phyloP scores from a whole-genome alignment of 2,113 vertebrate species.

The Platanista minor region DNA sequence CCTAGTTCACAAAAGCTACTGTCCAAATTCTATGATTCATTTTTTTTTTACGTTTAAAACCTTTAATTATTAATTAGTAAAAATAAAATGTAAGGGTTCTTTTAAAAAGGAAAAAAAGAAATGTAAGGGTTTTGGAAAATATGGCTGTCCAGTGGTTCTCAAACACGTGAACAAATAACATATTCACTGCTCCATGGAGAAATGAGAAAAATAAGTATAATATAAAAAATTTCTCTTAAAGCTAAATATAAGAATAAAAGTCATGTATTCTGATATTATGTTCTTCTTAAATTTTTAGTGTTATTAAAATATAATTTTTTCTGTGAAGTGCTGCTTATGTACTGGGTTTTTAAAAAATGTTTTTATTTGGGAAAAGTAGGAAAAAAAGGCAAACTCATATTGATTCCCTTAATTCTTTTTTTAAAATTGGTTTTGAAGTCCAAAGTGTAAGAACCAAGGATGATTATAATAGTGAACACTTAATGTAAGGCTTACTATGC shows the following conservation, averaged over 20 bases:
- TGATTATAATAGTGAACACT: background rate
- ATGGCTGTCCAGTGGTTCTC: background rate
- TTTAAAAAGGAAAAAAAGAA: background rate
- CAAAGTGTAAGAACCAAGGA: background rate
- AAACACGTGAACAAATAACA: background rate
- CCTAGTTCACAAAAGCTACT: background rate
- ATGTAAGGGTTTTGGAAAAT: background rate
- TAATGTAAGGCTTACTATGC: background rate
- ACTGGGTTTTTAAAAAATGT: background rate
- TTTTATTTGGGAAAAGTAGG: background rate
- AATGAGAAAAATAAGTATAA: background rate
- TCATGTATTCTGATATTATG: background rate
- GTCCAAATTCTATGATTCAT: background rate
- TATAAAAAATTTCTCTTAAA: background rate
- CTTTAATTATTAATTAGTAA: background rate
- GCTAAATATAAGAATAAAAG: background rate
- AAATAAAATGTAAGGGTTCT: background rate
- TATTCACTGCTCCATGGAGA: background rate
- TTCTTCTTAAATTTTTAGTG: background rate
- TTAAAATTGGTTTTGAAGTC: background rate
- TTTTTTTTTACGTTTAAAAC: background rate
- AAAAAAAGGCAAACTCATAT: background rate
- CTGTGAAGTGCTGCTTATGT: background rate
- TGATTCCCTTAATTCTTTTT: background rate
- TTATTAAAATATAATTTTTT: background rate